Evolutionary conservation across 2,888 invertebrate genomes (phyloP), one percentile per base, ranked within the genome.

Genomic region (Lucinisca nassula): DNA sequence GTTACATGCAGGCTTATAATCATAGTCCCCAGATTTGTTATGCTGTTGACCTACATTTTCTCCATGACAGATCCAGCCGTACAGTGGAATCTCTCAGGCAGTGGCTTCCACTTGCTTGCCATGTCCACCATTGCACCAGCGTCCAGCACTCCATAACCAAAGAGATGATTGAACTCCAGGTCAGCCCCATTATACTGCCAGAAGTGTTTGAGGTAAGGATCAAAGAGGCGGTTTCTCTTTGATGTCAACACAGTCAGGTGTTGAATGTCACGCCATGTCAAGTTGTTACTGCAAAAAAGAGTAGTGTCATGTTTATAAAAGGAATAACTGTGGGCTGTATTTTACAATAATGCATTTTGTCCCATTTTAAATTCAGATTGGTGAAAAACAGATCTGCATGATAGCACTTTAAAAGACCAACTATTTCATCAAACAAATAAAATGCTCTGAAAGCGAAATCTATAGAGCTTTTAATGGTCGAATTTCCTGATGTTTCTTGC

Each of bases 151-250:
- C 99, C 99, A 95, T 99, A 99, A 0, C 99, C 99, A 95, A 99
- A 99, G 84, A 99, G 97, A 96, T 99, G 99, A 97, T 99, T 99
- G 97, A 99, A 99, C 97, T 99, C 99, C 91, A 99, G 97, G 0
- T 99, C 99, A 1, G 99, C 99, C 0, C 99, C 99, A 95, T 99
- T 99, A 98, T 99, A 99, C 14, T 98, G 99, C 99, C 99, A 99
- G 96, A 99, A 99, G 96, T 99, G 99, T 87, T 99, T 98, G 88
- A 98, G 98, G 97, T 99, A 99, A 38, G 99, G 99, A 96, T 99
- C 99, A 96, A 99, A 99, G 80, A 99, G 97, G 0, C 99, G 99
- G 96, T 99, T 99, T 82, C 99, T 97, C 96, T 99, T 99, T 8
- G 99, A 99, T 58, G 99, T 99, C 91, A 99, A 97, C 6, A 99